Base-by-base conservation (phyloP, 2,888 invertebrate species). In the Agrochola litura region DNA sequence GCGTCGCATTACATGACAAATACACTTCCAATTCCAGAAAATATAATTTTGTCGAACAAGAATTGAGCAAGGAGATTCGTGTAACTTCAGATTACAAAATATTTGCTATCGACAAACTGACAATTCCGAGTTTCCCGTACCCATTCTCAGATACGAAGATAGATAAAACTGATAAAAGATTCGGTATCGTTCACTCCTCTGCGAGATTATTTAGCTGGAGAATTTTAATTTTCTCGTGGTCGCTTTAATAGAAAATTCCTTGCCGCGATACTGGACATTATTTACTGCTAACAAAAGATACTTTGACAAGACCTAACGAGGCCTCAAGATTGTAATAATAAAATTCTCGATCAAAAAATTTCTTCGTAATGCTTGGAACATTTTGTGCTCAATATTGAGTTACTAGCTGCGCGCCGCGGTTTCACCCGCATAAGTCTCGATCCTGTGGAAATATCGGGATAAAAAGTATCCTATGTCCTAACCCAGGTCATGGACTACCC, bases 81-180 rank as follows among this genome's bases (percentile, higher is more conserved):
- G 67, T 76, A 30, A 79, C 52, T 49, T 67, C 30, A 54, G 19
- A 71, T 88, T 85, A 87, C 79, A 87, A 89, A 89, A 88, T 87
- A 84, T 89, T 86, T 87, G 84, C 73, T 85, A 88, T 88, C 89
- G 81, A 73, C 82, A 86, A 89, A 89, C 86, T 79, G 78, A 74
- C 81, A 76, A 86, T 76, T 78, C 77, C 73, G 73, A 83, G 81
- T 84, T 83, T 76, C 77, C 83, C 77, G 70, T 71, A 25, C 70
- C 61, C 74, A 54, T 76, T 76, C 63, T 46, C 63, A 82, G 81
- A 83, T 86, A 86, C 60, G 56, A 52, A 76, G 56, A 81, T 68
- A 79, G 76, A 86, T 82, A 79, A 83, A 54, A 66, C n/a, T 74
- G 87, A 88, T 88, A 88, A 86, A 61, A 85, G 80, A 88, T 84